Conservation (phyloP, 2,888 invertebrate genomes). For the Danaus chrysippus region DNA sequence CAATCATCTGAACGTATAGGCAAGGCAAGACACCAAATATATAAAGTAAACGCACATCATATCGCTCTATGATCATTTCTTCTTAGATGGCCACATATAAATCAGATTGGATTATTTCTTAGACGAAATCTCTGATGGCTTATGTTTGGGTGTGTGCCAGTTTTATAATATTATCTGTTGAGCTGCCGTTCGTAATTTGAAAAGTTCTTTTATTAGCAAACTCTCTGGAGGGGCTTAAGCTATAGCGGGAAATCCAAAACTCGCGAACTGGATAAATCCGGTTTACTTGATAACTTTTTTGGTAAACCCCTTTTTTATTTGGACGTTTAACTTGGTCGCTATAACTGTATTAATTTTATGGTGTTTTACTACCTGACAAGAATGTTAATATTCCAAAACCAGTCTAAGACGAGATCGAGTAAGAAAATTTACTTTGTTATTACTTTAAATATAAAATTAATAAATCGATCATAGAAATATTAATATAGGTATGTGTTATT, state of each 20-base stretch:
- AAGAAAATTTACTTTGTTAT: too few species aligned
- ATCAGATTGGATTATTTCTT: conserved; percentile 2
- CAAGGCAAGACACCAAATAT: too few species aligned
- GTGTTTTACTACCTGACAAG: too few species aligned
- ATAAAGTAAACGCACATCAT: too few species aligned
- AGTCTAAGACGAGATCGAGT: too few species aligned
- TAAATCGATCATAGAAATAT: too few species aligned
- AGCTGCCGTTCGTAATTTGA: conserved; percentile 30
- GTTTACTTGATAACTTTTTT: conserved; percentile 31
- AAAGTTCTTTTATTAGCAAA: conserved; percentile 35
- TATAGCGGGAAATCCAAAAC: conserved; percentile 32
- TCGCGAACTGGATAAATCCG: conserved; percentile 34
- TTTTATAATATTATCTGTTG: conserved; percentile 23
- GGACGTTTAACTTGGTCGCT: conserved; percentile 18
- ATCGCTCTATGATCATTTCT: too few species aligned
- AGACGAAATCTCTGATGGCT: conserved; percentile 2
- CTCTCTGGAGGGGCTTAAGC: conserved; percentile 34
- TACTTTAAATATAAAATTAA: too few species aligned
- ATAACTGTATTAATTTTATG: conserved; percentile 20
- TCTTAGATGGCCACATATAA: background rate
- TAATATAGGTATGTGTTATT: too few species aligned
- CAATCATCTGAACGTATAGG: too few species aligned
- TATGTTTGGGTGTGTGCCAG: conserved; percentile 13
- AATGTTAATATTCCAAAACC: too few species aligned
- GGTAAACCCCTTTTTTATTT: conserved; percentile 30